phyloP scores from a whole-genome alignment of 1,140 invertebrate species.

The Pectinophora gossypiella region DNA sequence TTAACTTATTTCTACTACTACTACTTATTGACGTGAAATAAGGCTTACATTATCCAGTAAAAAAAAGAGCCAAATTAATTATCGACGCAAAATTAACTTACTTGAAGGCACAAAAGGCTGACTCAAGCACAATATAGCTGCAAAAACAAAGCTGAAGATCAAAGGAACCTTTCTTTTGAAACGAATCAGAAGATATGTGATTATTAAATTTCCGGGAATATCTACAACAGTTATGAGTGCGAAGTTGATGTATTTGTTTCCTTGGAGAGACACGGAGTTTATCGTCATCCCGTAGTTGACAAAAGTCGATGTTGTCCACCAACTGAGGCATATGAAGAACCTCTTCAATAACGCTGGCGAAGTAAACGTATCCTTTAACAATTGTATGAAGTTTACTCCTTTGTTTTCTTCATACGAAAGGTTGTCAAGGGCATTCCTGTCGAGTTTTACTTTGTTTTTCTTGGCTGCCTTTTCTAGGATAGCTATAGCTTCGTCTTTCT shows the following conservation, averaged over 20 bases:
- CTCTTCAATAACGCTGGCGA: slow-evolving; percentile 38
- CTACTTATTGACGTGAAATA: too few species aligned
- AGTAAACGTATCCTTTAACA: slow-evolving; percentile 39
- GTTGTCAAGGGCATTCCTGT: slow-evolving; percentile 33
- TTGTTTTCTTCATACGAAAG: slow-evolving; percentile 30
- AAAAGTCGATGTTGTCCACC: slow-evolving; percentile 83
- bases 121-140: slow-evolving; percentile 35
- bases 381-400: slow-evolving; percentile 15
- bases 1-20: too few species aligned
- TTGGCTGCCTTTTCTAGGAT: slow-evolving; percentile 44
- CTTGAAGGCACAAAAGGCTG: slow-evolving; percentile 51
- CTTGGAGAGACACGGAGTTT: slow-evolving; percentile 84
- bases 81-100: too few species aligned
- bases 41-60: too few species aligned
- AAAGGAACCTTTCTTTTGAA: slow-evolving; percentile 49
- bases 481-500: slow-evolving; percentile 33
- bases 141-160: slow-evolving; percentile 41
- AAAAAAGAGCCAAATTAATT: too few species aligned
- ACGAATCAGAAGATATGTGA: slow-evolving; percentile 41
- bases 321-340: slow-evolving; percentile 78
- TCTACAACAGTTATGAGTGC: slow-evolving; percentile 79
- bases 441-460: slow-evolving; percentile 39
- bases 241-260: slow-evolving; percentile 82
- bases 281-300: slow-evolving; percentile 88
- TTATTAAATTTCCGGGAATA: slow-evolving; percentile 79